Conservation (phyloP, 2,888 invertebrate genomes). For the Drymonia ruficornis region DNA sequence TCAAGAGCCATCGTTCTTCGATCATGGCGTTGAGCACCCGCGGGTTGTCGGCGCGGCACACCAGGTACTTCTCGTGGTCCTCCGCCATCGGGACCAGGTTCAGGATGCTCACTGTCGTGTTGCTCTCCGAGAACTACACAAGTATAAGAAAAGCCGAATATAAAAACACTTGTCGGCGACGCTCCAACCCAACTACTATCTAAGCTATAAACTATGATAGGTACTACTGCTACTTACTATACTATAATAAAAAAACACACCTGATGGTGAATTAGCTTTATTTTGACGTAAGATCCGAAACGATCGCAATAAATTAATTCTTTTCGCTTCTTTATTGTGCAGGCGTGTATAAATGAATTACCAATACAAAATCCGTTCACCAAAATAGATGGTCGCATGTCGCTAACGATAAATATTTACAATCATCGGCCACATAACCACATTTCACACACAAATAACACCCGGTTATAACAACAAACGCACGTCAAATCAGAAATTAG, state of each 20-base stretch:
- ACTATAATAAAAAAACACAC: no score
- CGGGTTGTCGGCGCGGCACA: conserved; percentile 91
- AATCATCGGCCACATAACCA: conserved; percentile 1
- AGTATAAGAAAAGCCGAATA: background rate
- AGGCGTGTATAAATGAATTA: no score
- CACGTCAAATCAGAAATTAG: conserved; percentile 3
- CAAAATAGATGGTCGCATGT: background rate
- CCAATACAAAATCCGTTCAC: background rate
- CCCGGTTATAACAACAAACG: background rate
- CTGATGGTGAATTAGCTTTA: no score
- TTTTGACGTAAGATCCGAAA: no score
- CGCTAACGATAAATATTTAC: conserved; percentile 4
- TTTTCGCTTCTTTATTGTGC: no score
- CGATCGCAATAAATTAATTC: no score
- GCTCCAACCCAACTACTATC: no score
- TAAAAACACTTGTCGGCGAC: no score
- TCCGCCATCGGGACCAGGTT: conserved; percentile 91
- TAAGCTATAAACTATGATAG: no score
- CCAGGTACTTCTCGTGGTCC: conserved; percentile 91
- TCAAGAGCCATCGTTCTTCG: conserved; percentile 92
- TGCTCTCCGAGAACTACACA: conserved; percentile 87
- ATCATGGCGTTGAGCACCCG: conserved; percentile 90
- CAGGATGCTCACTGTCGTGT: conserved; percentile 90
- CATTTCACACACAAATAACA: background rate
- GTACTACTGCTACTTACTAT: no score